Percentiles rank a stretch among this genome's conserved stretches.
phyloP scores from a whole-genome alignment of 2,113 vertebrate genomes.

The Bubo bubo region DNA sequence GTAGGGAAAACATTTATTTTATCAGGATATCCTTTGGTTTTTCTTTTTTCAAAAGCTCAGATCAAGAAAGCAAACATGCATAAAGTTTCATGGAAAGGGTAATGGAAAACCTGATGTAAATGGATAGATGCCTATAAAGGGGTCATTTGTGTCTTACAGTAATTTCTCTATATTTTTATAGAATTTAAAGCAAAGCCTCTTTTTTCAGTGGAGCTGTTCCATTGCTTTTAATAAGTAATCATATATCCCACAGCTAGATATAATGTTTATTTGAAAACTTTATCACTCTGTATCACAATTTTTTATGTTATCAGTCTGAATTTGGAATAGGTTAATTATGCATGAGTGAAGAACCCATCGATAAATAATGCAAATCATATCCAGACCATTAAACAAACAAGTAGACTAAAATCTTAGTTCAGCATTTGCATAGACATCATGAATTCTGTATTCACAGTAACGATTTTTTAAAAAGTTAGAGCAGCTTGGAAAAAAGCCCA shows the following conservation, averaged over 20 bases:
- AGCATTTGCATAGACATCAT: neutral
- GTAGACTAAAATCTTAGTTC: neutral
- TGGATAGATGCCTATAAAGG: neutral
- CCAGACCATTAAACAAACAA: neutral
- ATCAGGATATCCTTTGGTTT: neutral
- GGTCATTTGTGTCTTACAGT: neutral
- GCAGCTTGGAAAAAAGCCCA: neutral
- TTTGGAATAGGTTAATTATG: neutral
- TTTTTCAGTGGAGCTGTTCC: neutral
- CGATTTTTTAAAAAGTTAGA: neutral
- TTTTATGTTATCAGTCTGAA: neutral
- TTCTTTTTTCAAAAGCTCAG: neutral
- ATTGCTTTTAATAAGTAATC: neutral
- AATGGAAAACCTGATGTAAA: neutral
- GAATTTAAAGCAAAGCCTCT: neutral
- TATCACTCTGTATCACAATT: neutral
- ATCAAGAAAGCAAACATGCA: neutral
- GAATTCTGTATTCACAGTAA: neutral
- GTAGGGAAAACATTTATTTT: neutral
- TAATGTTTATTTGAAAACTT: neutral
- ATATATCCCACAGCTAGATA: neutral
- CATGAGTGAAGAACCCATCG: neutral
- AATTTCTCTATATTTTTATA: neutral
- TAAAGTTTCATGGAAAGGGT: neutral
- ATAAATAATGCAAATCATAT: neutral